A percentile compares a stretch with the other conserved stretches of the same genome.
phyloP scores from a whole-genome alignment of 2,113 vertebrate genomes.

The Cebus imitator region DNA sequence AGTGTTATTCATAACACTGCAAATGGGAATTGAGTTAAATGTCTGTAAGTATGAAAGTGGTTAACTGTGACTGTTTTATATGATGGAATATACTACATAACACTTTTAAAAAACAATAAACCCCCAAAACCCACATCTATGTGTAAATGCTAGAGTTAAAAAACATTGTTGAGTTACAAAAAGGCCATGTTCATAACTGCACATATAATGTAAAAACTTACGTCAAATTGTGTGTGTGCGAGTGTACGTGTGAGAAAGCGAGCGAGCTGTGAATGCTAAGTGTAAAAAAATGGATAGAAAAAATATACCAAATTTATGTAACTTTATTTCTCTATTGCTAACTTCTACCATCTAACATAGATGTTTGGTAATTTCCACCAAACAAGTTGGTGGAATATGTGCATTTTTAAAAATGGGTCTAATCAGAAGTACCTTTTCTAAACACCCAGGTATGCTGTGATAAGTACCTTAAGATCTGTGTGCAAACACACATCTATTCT shows the following conservation, averaged over 20 bases:
- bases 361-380: neutral
- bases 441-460: neutral
- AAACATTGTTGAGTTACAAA: neutral
- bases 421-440: neutral
- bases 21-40: neutral
- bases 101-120: neutral
- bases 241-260: neutral
- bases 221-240: neutral
- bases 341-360: neutral
- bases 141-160: neutral
- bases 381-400: neutral
- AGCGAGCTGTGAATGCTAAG: neutral
- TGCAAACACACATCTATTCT: neutral
- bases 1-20: neutral
- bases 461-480: neutral
- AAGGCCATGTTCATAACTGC: neutral
- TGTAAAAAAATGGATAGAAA: neutral
- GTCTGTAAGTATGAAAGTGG: neutral
- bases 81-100: neutral
- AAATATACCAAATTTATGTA: neutral
- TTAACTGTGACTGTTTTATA: neutral
- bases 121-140: neutral
- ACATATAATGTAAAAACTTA: neutral
- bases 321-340: conserved; percentile 1
- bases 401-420: neutral